phyloP scores from a whole-genome alignment of 2,113 vertebrate genomes.

The Strix uralensis region DNA sequence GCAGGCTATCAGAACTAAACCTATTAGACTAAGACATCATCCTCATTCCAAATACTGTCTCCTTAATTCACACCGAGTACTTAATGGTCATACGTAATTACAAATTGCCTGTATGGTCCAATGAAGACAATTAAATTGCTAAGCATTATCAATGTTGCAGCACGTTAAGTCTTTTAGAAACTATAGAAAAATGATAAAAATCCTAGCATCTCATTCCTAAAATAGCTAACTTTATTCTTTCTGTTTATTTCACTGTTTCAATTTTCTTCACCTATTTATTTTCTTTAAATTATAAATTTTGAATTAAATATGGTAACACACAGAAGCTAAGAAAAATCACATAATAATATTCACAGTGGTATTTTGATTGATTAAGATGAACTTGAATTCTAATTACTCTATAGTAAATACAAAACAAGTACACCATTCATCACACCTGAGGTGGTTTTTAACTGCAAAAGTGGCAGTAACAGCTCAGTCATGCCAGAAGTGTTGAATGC shows the following conservation, averaged over 20 bases:
- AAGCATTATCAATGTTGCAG: background rate
- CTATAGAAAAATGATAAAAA: background rate
- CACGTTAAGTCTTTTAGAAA: background rate
- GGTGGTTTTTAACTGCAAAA: background rate
- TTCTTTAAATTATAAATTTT: background rate
- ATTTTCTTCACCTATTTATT: background rate
- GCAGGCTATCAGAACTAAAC: background rate
- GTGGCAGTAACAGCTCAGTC: background rate
- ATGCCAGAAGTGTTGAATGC: background rate
- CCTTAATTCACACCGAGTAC: background rate
- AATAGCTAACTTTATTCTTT: background rate
- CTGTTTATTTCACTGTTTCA: background rate
- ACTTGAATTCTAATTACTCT: background rate
- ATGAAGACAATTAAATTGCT: background rate
- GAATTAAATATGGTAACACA: background rate
- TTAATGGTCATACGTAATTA: conserved; percentile 3
- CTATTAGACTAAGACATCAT: background rate
- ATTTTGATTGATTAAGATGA: background rate
- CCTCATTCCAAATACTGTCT: background rate
- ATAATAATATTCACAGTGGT: background rate
- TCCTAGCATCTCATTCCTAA: background rate
- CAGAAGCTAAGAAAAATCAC: background rate
- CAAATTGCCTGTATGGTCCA: background rate
- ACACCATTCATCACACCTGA: background rate
- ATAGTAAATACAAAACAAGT: background rate